Evolutionary conservation across 2,797 vertebrate species (phyloP), one percentile per base, ranked within the genome.

Genomic region (Pempheris klunzingeri): DNA sequence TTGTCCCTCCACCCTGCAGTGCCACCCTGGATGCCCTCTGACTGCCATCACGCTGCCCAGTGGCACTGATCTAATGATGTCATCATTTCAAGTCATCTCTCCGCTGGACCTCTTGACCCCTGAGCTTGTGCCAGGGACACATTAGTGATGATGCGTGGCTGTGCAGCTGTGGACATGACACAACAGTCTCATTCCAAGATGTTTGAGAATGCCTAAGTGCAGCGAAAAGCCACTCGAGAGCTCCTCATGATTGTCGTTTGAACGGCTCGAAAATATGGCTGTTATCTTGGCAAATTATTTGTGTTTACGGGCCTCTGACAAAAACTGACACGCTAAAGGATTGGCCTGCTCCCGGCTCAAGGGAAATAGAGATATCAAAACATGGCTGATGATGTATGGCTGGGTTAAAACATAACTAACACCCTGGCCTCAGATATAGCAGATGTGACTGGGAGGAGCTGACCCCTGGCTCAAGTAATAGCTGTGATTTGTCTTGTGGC

Each of bases 21-120:
- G 74, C 78, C 74, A 68, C 79, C 84, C 70, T 55, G 47, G 59
- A 2, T 69, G 74, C 80, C 87, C 88, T 87, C 78, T 81, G 82
- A 66, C 77, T 71, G 86, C 82, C 85, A 74, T 81, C 81, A 69
- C 20, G 26, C 59, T 84, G 82, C 80, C 85, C 78, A 26, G 46
- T 83, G 83, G 87, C 81, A 59, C 60, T 10, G 47, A 77, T 70
- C 88, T 90, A 86, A 92, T 87, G 82, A 92, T 91, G 87, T 91
- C 82, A 88, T 87, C 81, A 70, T 89, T 86, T 73, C 65, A 74
- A 80, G 76, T 78, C 81, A 75, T 91, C 82, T 87, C 83, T 70
- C 78, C 28, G 80, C 64, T 49, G 63, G 71, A 85, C 84, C 80
- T 82, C 66, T 77, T 82, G 80, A 91, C 84, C 88, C 53, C 54